phyloP scores from a whole-genome alignment of 2,797 vertebrate species.

The Podarcis siculus region DNA sequence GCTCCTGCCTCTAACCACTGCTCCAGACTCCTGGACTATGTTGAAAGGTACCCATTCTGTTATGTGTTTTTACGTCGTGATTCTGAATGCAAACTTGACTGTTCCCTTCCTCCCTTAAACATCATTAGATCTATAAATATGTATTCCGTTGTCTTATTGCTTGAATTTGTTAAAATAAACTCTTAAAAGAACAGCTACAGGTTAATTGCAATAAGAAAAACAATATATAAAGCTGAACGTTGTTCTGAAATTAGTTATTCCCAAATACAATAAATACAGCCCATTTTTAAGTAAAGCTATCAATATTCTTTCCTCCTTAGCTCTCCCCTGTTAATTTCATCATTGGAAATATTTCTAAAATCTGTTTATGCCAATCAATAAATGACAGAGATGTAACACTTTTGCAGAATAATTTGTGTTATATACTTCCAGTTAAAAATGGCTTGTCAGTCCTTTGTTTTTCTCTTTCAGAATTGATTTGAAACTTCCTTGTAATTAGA shows the following conservation, averaged over 20 bases:
- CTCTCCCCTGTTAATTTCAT: not conserved
- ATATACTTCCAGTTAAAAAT: too few relatives aligned
- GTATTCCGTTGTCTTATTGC: not conserved
- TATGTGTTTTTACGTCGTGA: not conserved
- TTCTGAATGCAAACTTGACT: not conserved
- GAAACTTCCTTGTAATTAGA: too few relatives aligned
- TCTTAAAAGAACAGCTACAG: not conserved
- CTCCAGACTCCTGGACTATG: conserved; percentile 80
- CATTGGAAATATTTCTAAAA: not conserved
- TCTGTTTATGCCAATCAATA: too few relatives aligned
- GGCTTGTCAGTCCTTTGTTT: too few relatives aligned
- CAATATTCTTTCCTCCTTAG: not conserved
- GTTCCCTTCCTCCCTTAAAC: not conserved
- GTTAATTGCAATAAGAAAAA: not conserved
- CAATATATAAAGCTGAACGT: not conserved
- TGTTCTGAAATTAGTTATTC: not conserved
- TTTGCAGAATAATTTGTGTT: too few relatives aligned
- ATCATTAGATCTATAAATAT: not conserved
- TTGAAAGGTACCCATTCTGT: conserved; percentile 77
- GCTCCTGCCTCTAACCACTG: conserved; percentile 84
- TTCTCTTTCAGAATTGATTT: too few relatives aligned
- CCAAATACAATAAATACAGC: not conserved
- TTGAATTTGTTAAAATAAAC: not conserved
- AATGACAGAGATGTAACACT: too few relatives aligned
- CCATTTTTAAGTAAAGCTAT: not conserved